Conservation (phyloP, 2,888 invertebrate genomes). For the Hemistola chrysoprasaria region DNA sequence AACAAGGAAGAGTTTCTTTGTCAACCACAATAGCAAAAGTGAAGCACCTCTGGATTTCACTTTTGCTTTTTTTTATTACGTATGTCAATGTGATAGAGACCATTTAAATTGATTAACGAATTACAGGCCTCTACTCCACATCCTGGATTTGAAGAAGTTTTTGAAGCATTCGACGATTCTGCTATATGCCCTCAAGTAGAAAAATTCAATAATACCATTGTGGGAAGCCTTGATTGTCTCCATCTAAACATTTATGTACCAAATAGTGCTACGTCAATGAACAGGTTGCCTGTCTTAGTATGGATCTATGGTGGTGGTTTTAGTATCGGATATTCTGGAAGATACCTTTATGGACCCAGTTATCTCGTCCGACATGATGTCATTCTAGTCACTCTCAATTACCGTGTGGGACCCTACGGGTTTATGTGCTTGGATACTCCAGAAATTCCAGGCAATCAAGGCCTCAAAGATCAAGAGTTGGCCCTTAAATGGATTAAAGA, state of each 20-base stretch:
- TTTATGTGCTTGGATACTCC: conserved; percentile 56
- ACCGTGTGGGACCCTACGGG: conserved; percentile 56
- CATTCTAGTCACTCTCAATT: conserved; percentile 55
- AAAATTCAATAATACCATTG: conserved; percentile 34
- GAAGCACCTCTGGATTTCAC: too few species aligned
- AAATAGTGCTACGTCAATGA: conserved; percentile 38
- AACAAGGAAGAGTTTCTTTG: too few species aligned
- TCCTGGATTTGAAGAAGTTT: conserved; percentile 41
- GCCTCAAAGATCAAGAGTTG: conserved; percentile 53
- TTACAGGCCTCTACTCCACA: conserved; percentile 44
- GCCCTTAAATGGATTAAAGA: conserved; percentile 57
- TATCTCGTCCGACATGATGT: conserved; percentile 50
- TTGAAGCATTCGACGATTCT: conserved; percentile 53
- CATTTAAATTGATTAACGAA: not conserved
- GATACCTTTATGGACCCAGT: conserved; percentile 43
- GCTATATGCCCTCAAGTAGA: conserved; percentile 52
- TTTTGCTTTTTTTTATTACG: too few species aligned
- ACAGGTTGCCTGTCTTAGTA: conserved; percentile 48
- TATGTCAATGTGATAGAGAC: not conserved
- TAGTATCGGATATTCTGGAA: conserved; percentile 38
- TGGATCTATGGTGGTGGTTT: conserved; percentile 56
- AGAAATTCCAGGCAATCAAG: conserved; percentile 56
- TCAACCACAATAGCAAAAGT: too few species aligned
- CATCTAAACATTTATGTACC: conserved; percentile 54
- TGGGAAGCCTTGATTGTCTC: conserved; percentile 50